Conservation (phyloP, 92 coral and sea anemone genomes). For the Montipora capitata region DNA sequence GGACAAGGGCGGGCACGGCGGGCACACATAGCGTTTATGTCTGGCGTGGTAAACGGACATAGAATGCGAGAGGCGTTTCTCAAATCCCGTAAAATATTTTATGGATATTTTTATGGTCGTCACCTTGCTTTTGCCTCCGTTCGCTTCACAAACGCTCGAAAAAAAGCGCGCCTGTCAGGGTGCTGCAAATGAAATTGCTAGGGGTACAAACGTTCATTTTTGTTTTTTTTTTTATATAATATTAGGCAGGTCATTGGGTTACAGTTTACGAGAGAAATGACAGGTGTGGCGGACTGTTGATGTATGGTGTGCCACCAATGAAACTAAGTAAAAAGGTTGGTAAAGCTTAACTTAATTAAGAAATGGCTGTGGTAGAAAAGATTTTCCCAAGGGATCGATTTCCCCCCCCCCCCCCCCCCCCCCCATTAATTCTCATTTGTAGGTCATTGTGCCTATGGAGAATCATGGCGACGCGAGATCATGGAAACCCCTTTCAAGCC, state of each 20-base stretch:
- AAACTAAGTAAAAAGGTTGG: slow-evolving; percentile 92
- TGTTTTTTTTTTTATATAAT: neutral
- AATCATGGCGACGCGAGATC: too few species aligned
- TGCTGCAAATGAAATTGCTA: too few species aligned
- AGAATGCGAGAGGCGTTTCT: too few species aligned
- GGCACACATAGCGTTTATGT: neutral
- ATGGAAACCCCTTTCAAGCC: too few species aligned
- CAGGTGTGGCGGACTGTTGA: slow-evolving; percentile 95
- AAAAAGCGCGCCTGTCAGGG: too few species aligned
- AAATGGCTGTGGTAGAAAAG: too few species aligned
- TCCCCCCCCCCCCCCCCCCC: too few species aligned
- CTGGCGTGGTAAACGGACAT: neutral
- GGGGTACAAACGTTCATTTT: neutral
- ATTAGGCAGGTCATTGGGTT: slow-evolving; percentile 95
- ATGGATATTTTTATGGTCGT: neutral
- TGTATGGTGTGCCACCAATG: slow-evolving; percentile 99
- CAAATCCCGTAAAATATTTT: neutral
- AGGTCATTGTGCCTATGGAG: too few species aligned
- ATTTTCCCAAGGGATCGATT: too few species aligned
- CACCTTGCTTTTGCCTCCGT: too few species aligned
- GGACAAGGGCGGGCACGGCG: neutral
- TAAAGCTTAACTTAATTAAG: neutral
- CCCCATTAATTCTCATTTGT: too few species aligned
- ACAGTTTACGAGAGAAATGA: slow-evolving; percentile 96
- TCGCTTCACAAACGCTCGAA: neutral